Conservation (phyloP, 2,888 invertebrate species). For the Pollenia angustigena region DNA sequence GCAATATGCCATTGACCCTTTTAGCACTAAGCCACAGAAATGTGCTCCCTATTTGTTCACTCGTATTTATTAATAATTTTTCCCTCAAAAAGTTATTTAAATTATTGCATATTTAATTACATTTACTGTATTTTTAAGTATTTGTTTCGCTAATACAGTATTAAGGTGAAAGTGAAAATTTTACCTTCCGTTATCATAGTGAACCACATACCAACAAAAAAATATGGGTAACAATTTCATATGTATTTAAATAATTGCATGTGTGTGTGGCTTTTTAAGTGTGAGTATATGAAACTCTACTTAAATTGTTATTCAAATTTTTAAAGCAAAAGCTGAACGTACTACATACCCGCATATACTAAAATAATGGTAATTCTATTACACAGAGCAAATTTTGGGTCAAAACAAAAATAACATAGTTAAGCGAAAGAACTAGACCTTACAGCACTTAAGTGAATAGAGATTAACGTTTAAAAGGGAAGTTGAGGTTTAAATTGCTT, state of each 20-base stretch:
- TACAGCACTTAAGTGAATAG: too few relatives aligned
- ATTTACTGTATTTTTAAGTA: neutral
- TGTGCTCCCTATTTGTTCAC: neutral
- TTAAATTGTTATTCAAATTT: constrained; percentile 72
- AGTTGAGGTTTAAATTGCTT: too few relatives aligned
- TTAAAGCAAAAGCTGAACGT: constrained; percentile 52
- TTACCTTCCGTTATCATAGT: constrained; percentile 40
- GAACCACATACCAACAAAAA: constrained; percentile 36
- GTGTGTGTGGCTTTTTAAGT: constrained; percentile 18
- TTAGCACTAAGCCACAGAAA: too few relatives aligned
- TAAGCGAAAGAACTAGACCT: too few relatives aligned
- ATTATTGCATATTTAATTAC: neutral
- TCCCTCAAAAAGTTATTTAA: neutral
- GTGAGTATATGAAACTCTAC: constrained; percentile 48
- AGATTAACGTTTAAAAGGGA: too few relatives aligned
- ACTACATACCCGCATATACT: neutral
- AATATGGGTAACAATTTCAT: constrained; percentile 29
- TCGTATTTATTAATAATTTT: neutral
- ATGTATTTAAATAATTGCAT: constrained; percentile 48
- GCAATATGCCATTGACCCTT: too few relatives aligned
- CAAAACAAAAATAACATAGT: too few relatives aligned
- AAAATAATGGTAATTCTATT: constrained; percentile 10
- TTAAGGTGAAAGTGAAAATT: constrained; percentile 42
- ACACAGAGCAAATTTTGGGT: constrained; percentile 14
- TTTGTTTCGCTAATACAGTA: neutral